Conservation (phyloP, 1,140 invertebrate genomes). For the Zeugodacus cucurbitae region DNA sequence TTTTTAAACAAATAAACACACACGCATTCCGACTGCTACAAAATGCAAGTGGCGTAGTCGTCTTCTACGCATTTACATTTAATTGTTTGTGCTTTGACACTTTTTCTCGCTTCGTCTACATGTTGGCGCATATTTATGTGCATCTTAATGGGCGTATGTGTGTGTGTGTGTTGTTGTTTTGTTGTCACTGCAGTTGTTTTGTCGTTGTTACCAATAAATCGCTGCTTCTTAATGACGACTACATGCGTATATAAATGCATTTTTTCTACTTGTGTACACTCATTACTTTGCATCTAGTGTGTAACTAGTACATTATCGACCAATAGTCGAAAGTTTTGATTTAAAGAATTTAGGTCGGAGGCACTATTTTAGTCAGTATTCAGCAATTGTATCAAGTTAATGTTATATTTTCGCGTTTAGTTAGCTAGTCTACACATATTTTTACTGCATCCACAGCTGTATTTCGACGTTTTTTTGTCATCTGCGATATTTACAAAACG, state of each 20-base stretch:
- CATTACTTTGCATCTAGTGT: no score
- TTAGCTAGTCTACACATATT: neutral
- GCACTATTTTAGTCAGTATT: no score
- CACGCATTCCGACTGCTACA: constrained; percentile 2
- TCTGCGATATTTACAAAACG: neutral
- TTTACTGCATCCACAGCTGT: neutral
- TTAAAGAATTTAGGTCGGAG: no score
- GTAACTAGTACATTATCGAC: no score
- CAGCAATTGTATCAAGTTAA: no score
- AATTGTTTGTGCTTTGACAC: constrained; percentile 1
- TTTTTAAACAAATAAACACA: neutral
- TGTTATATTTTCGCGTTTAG: no score
- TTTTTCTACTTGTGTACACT: fast-evolving
- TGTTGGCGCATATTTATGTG: neutral
- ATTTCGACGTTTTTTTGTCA: neutral
- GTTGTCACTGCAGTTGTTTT: neutral
- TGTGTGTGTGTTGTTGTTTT: neutral
- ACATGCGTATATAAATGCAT: neutral
- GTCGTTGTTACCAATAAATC: neutral
- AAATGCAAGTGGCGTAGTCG: constrained; percentile 36
- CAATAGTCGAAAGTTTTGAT: no score
- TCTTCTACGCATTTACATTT: constrained; percentile 25
- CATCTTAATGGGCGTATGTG: no score
- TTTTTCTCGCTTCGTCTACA: neutral
- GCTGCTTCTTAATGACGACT: neutral